These are phyloP conservation scores for Phrynocephalus versicolor DNA, from an alignment of 2,113 vertebrate species.

Conservation along the genomic window DNA sequence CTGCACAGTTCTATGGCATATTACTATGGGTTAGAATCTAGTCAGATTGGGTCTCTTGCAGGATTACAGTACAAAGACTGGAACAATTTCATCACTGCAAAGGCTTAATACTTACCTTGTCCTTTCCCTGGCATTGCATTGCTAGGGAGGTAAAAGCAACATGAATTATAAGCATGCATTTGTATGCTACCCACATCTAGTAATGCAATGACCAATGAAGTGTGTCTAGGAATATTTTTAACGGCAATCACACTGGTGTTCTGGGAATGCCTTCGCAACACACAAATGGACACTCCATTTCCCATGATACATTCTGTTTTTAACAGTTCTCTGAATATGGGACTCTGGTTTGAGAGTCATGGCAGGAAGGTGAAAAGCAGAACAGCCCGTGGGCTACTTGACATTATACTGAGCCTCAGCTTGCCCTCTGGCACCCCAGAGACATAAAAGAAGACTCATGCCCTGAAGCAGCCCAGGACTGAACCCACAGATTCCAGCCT, in stretches of 20 bases:
- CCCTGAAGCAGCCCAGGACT: slow-evolving; percentile 17
- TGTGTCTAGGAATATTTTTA: neutral
- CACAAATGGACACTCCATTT: neutral
- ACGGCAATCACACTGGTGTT: neutral
- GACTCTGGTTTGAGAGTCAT: neutral
- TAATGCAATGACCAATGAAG: neutral
- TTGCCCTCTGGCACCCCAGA: neutral
- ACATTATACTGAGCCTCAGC: neutral
- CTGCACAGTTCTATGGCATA: neutral
- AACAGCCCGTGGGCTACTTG: slow-evolving; percentile 7
- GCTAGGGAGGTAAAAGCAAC: neutral
- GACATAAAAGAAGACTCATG: slow-evolving; percentile 12
- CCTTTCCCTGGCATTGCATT: neutral
- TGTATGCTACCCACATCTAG: neutral
- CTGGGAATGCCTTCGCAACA: neutral
- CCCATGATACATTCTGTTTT: neutral
- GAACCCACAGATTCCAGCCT: slow-evolving; percentile 8
- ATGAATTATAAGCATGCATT: neutral
- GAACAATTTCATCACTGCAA: neutral
- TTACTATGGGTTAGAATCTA: neutral
- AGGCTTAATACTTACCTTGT: neutral
- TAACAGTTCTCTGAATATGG: neutral
- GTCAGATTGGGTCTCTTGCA: neutral
- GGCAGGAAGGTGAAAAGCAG: slow-evolving; percentile 30
- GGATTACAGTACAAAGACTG: neutral